Evolutionary conservation across 37 sponge, comb jelly and placozoan species (phyloP).

Genomic region (Eunapius fragilis): DNA sequence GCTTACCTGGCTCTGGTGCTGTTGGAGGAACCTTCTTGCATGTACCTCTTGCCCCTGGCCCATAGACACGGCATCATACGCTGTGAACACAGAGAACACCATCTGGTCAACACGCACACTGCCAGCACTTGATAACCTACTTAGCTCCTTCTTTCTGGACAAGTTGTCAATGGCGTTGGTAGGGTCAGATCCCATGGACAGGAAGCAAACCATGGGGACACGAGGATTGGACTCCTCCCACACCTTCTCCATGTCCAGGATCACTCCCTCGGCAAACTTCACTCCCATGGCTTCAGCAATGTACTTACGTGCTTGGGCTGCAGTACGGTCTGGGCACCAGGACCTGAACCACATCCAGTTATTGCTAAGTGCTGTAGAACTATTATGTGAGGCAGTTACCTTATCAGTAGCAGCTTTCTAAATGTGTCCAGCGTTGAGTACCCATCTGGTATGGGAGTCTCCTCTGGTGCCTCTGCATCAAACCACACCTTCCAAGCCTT

Average conservation of each 20-base stretch:
- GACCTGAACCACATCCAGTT: slow-evolving; percentile 23
- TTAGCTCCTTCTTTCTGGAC: slow-evolving; percentile 82
- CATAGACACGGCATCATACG: slow-evolving; percentile 93
- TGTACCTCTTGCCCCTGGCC: slow-evolving; percentile 99
- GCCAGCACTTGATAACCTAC: too few relatives aligned
- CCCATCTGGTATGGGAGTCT: slow-evolving; percentile 91
- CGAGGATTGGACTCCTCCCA: slow-evolving; percentile 91
- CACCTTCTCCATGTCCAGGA: slow-evolving; percentile 92
- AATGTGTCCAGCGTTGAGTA: slow-evolving; percentile 94
- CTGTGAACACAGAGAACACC: slow-evolving; percentile 7
- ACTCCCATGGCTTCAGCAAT: slow-evolving; percentile 91
- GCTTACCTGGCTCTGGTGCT: slow-evolving; percentile 69
- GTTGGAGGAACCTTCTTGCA: slow-evolving; percentile 88
- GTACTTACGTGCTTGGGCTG: slow-evolving; percentile 96
- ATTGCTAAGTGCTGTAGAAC: not conserved
- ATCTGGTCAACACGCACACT: not conserved
- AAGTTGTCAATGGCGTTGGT: slow-evolving; percentile 90
- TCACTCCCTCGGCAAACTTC: slow-evolving; percentile 97
- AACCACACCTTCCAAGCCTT: slow-evolving; percentile 98
- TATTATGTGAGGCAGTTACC: slow-evolving; percentile 4
- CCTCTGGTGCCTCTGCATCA: slow-evolving; percentile 97
- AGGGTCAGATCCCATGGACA: slow-evolving; percentile 99
- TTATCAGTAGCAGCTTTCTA: slow-evolving; percentile 90
- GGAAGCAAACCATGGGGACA: slow-evolving; percentile 93
- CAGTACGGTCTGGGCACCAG: slow-evolving; percentile 97